phyloP scores from a whole-genome alignment of 2,797 vertebrate species.

The Mareca strepera region DNA sequence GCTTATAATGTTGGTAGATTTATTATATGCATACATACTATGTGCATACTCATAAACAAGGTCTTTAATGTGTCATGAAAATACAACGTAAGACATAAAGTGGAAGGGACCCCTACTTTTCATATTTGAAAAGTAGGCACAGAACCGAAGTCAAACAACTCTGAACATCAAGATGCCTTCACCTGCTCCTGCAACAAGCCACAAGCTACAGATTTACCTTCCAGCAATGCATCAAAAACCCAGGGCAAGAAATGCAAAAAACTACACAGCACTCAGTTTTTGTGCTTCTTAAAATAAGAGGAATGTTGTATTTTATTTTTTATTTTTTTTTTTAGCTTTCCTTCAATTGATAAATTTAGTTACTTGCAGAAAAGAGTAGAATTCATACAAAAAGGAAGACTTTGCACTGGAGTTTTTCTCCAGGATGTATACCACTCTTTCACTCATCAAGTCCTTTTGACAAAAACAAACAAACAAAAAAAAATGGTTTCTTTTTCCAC shows the following conservation, averaged over 20 bases:
- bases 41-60: not conserved
- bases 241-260: not conserved
- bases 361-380: not conserved
- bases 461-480: not conserved
- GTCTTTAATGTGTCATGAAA: not conserved
- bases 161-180: not conserved
- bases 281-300: not conserved
- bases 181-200: not conserved
- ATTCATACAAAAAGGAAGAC: not conserved
- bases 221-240: not conserved
- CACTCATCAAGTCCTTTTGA: not conserved
- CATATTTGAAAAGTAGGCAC: not conserved
- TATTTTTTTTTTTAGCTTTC: not conserved
- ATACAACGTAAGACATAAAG: not conserved
- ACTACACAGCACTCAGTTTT: accelerated
- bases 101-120: not conserved
- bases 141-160: not conserved
- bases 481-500: not conserved
- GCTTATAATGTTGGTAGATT: not conserved
- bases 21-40: not conserved
- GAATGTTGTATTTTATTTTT: too few relatives aligned
- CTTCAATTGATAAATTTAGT: not conserved
- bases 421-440: not conserved
- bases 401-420: not conserved
- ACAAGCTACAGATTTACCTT: not conserved